phyloP scores from a whole-genome alignment of 2,113 vertebrate species.

The Cichladusa arquata region DNA sequence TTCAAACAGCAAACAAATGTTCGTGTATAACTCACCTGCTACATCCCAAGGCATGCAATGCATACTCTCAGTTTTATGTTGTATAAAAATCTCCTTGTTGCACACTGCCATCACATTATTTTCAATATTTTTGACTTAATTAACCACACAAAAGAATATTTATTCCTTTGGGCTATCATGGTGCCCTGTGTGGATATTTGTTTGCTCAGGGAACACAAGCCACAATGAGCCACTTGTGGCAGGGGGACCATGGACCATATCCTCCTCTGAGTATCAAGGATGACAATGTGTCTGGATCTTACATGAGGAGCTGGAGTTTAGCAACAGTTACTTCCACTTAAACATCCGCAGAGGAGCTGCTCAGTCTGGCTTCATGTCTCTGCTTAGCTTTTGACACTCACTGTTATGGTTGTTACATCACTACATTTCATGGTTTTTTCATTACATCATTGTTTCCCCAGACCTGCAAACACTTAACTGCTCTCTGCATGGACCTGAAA shows the following conservation, averaged over 20 bases:
- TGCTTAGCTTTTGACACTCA: background rate
- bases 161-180: background rate
- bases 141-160: background rate
- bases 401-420: fast-evolving
- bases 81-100: background rate
- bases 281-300: background rate
- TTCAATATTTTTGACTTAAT: background rate
- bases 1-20: background rate
- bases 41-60: background rate
- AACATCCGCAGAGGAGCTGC: fast-evolving
- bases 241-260: background rate
- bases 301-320: background rate
- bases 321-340: background rate
- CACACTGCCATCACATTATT: background rate
- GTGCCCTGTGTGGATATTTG: background rate
- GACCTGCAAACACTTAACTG: background rate
- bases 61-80: background rate
- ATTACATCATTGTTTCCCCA: background rate
- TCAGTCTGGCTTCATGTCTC: background rate
- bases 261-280: background rate
- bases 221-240: background rate
- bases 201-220: background rate
- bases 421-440: background rate
- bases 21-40: background rate
- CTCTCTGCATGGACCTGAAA: background rate